Evolutionary conservation across 2,113 vertebrate genomes (phyloP).

Genomic region (Eubucco bourcierii): DNA sequence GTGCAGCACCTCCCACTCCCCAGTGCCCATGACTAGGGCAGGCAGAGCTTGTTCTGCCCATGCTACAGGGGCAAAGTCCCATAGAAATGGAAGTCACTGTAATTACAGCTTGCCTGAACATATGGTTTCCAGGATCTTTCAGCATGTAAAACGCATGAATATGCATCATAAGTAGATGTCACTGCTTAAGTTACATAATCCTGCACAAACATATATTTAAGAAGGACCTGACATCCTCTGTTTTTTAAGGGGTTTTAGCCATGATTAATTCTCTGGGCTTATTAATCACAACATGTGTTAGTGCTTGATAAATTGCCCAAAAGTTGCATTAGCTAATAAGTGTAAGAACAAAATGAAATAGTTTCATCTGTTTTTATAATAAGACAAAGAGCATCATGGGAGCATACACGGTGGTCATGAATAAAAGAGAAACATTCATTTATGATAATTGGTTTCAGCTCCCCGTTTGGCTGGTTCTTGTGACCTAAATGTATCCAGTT

Average conservation of each 20-base stretch:
- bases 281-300: slow-evolving; percentile 81
- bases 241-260: slow-evolving; percentile 60
- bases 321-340: slow-evolving; percentile 86
- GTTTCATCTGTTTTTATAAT: slow-evolving; percentile 88
- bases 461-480: slow-evolving; percentile 85
- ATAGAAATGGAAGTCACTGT: slow-evolving; percentile 37
- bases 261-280: slow-evolving; percentile 75
- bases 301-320: slow-evolving; percentile 83
- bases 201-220: slow-evolving; percentile 66
- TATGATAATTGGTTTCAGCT: slow-evolving; percentile 91
- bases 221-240: slow-evolving; percentile 30
- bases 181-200: slow-evolving; percentile 68
- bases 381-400: slow-evolving; percentile 86
- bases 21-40: neutral
- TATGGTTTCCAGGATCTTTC: slow-evolving; percentile 48
- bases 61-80: slow-evolving; percentile 17
- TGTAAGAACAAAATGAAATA: slow-evolving; percentile 82
- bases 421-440: slow-evolving; percentile 89
- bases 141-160: slow-evolving; percentile 48
- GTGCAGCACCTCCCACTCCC: neutral
- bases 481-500: slow-evolving; percentile 91
- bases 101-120: slow-evolving; percentile 59
- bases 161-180: slow-evolving; percentile 66
- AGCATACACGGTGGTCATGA: slow-evolving; percentile 86
- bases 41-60: neutral